Evolutionary conservation across 2,888 invertebrate species (phyloP).

Genomic region (Drosophila infuscata): DNA sequence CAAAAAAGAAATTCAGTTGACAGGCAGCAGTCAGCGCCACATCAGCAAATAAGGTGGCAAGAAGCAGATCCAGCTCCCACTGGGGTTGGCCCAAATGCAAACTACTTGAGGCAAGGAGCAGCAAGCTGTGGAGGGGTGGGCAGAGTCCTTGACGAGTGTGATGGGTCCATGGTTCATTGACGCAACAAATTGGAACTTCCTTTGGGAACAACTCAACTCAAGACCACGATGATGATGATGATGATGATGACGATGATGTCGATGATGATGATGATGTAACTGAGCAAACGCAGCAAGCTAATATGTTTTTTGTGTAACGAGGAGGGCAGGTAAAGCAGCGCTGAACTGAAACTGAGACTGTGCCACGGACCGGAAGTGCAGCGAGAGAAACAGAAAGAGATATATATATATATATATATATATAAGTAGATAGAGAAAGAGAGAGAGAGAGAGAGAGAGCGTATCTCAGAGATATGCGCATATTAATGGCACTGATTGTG

Average conservation of each 20-base stretch:
- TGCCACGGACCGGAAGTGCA: slow-evolving; percentile 48
- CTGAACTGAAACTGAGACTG: slow-evolving; percentile 6
- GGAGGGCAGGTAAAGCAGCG: slow-evolving; percentile 49
- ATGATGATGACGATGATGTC: slow-evolving; percentile 25
- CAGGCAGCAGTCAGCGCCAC: slow-evolving; percentile 72
- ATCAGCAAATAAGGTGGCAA: slow-evolving; percentile 32
- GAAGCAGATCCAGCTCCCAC: slow-evolving; percentile 25
- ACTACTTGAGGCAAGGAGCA: slow-evolving; percentile 40
- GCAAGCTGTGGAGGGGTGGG: slow-evolving; percentile 19
- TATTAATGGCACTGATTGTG: slow-evolving; percentile 71
- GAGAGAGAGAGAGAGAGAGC: slow-evolving; percentile 17
- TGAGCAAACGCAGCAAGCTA: slow-evolving; percentile 61
- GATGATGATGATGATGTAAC: slow-evolving; percentile 45
- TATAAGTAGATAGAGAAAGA: background rate
- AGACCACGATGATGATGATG: slow-evolving; percentile 22
- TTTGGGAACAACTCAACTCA: slow-evolving; percentile 61
- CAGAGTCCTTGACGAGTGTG: slow-evolving; percentile 50
- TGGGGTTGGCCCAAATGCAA: slow-evolving; percentile 31
- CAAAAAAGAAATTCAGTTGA: slow-evolving; percentile 70
- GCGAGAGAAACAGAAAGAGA: slow-evolving; percentile 9
- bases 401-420: background rate
- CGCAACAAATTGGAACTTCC: slow-evolving; percentile 83
- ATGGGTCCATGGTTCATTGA: slow-evolving; percentile 81
- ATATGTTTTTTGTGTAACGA: slow-evolving; percentile 41
- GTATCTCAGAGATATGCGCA: slow-evolving; percentile 62